Evolutionary conservation across 2,113 vertebrate genomes (phyloP).

Genomic region (Cyphomyrus plagiostoma): DNA sequence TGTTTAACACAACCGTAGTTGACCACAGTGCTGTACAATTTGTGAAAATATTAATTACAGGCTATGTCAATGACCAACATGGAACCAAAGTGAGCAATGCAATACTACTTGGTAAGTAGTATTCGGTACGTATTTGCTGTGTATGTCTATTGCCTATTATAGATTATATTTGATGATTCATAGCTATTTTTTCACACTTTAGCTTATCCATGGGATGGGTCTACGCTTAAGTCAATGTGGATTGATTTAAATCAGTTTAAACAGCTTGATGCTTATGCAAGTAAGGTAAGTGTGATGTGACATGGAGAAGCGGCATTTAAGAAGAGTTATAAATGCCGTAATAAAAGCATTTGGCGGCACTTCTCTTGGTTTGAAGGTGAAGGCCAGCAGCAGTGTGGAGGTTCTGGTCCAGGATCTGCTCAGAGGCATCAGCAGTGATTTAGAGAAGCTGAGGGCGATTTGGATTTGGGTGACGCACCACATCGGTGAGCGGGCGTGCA

Average conservation of each 20-base stretch:
- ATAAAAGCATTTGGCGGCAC: neutral
- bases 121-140: neutral
- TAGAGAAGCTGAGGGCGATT: conserved; percentile 68
- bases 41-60: neutral
- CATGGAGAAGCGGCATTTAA: neutral
- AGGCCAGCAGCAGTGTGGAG: conserved; percentile 48
- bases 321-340: neutral
- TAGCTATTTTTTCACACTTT: conserved; percentile 31
- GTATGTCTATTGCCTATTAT: neutral
- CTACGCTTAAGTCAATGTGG: conserved; percentile 66
- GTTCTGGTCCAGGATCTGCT: conserved; percentile 62
- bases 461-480: conserved; percentile 78
- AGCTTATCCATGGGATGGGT: conserved; percentile 73
- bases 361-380: conserved; percentile 47
- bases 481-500: conserved; percentile 57
- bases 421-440: conserved; percentile 56
- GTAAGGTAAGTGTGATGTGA: conserved; percentile 52
- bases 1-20: neutral
- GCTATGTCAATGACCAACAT: conserved; percentile 11
- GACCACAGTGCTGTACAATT: neutral
- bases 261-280: conserved; percentile 64
- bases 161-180: neutral
- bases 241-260: conserved; percentile 65
- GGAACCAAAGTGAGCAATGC: neutral
- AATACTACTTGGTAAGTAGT: conserved; percentile 6